Evolutionary conservation across 2,888 invertebrate species (phyloP).

Genomic region (Periphyllus acericola): DNA sequence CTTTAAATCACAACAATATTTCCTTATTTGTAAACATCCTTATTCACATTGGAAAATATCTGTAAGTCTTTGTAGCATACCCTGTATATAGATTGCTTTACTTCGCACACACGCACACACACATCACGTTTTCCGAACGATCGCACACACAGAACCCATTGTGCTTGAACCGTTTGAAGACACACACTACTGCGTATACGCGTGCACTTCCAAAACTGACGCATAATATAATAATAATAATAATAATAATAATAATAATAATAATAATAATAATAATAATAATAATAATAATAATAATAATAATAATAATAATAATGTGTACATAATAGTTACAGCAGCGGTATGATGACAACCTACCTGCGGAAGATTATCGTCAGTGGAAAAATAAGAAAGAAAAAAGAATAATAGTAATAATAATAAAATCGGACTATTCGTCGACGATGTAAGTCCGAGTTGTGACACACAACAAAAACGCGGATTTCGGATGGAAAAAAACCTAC

Average conservation of each 20-base stretch:
- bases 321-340: background rate
- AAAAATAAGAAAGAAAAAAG: background rate
- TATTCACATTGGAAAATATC: too few species aligned
- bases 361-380: slow-evolving; percentile 6
- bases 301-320: too few species aligned
- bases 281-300: too few species aligned
- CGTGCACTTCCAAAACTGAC: background rate
- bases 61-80: too few species aligned
- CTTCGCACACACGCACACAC: background rate
- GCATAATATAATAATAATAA: too few species aligned
- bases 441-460: slow-evolving; percentile 54
- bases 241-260: too few species aligned
- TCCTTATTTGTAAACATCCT: too few species aligned
- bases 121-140: slow-evolving; percentile 39
- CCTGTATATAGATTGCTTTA: background rate
- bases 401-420: slow-evolving; percentile 37
- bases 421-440: slow-evolving; percentile 46
- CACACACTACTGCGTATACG: background rate
- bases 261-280: too few species aligned
- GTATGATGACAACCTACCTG: background rate
- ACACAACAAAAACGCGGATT: slow-evolving; percentile 24
- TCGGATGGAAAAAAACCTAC: slow-evolving; percentile 30
- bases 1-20: too few species aligned
- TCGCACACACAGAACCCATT: slow-evolving; percentile 48
- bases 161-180: background rate